A percentile compares a stretch with the other conserved stretches of the same genome.
Conservation (phyloP, 1,140 invertebrate genomes). For the Leptoteleia sp. region DNA sequence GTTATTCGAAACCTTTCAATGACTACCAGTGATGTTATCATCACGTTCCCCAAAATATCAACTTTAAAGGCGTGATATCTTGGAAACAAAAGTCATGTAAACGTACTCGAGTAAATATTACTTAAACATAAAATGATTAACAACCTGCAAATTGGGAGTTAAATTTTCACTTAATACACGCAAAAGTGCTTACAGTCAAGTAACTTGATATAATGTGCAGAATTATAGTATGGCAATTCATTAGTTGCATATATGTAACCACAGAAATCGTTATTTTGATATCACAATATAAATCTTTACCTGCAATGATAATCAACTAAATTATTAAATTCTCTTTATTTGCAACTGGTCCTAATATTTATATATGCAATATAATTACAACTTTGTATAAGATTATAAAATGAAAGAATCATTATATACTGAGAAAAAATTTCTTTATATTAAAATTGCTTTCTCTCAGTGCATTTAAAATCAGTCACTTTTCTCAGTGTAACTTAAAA, state of each 20-base stretch:
- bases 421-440: no score
- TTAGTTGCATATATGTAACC: conserved; percentile 43
- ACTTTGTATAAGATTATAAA: neutral
- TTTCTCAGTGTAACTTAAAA: no score
- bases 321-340: conserved; percentile 1
- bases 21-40: no score
- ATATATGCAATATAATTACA: no score
- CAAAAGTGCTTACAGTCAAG: conserved; percentile 56
- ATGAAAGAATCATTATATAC: no score
- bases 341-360: neutral
- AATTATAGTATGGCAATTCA: conserved; percentile 44
- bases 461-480: no score
- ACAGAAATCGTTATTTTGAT: conserved; percentile 27
- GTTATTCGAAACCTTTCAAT: no score
- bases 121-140: conserved; percentile 29
- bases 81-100: no score
- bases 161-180: conserved; percentile 45
- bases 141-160: conserved; percentile 32
- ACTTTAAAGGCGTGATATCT: no score
- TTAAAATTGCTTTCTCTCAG: no score
- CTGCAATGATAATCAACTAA: conserved; percentile 29
- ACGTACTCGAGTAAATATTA: no score
- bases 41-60: no score
- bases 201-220: conserved; percentile 53
- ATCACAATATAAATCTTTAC: conserved; percentile 39